phyloP scores from a whole-genome alignment of 2,113 vertebrate genomes.

The Oxyura jamaicensis region DNA sequence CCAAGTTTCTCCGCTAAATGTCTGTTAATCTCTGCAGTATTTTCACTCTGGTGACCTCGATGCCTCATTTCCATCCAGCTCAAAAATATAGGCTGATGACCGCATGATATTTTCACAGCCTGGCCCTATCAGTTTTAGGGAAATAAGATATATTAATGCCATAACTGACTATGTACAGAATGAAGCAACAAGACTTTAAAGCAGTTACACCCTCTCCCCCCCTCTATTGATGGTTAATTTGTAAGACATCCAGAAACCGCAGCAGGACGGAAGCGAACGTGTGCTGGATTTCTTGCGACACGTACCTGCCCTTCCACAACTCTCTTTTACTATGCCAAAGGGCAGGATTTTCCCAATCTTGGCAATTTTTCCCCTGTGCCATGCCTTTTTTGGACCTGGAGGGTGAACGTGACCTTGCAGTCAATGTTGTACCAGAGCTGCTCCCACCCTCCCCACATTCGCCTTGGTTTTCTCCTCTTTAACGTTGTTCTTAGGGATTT shows the following conservation, averaged over 20 bases:
- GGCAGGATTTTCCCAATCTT: background rate
- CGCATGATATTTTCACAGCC: conserved; percentile 87
- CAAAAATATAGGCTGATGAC: conserved; percentile 80
- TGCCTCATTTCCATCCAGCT: conserved; percentile 88
- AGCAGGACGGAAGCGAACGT: background rate
- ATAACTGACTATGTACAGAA: background rate
- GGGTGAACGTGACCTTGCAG: accelerated
- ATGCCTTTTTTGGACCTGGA: background rate
- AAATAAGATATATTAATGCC: background rate
- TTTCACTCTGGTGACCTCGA: conserved; percentile 68
- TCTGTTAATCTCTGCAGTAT: conserved; percentile 87
- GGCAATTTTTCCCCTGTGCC: background rate
- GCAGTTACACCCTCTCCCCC: background rate
- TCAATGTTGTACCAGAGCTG: too few species aligned
- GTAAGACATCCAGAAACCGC: accelerated
- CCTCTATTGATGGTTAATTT: background rate
- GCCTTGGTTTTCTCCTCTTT: too few species aligned
- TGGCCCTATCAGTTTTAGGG: conserved; percentile 80
- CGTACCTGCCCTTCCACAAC: background rate
- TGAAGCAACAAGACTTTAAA: background rate
- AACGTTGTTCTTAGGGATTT: accelerated
- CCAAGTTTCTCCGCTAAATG: conserved; percentile 90
- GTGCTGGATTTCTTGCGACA: background rate
- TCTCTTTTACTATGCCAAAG: background rate
- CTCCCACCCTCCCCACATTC: accelerated